Evolutionary conservation across 2,113 vertebrate genomes (phyloP), one percentile per base, ranked within the genome.

Genomic region (Lophura nycthemera): DNA sequence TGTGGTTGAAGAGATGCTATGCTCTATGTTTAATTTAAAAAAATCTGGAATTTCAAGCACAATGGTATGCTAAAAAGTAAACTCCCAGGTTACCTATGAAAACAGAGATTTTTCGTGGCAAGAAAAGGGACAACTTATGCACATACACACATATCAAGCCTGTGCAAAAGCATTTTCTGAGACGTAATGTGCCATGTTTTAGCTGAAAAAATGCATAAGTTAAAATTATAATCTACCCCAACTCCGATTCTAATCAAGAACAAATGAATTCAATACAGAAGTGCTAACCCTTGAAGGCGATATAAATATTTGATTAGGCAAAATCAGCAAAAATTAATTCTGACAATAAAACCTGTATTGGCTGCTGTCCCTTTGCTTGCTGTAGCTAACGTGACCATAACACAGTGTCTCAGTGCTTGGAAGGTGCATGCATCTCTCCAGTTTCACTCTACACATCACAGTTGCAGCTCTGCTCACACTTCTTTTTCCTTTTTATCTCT

Each of bases 301-400:
- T 47, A 73, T 4, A 78, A 56, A 19, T 76, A 74, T 85, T 85
- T 54, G 72, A 86, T 80, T 50, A 95, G 45, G 32, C 20, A 81
- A 74, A 83, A 34, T 15, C 6, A 8, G 57, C 19, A 80, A 92
- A 89, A 88, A 96, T 69, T 84, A 77, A 97, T 94, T 93, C 83
- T 50, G 10, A 47, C 79, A 72, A 76, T 70, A 95, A 94, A 86
- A 77, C 38, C 71, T 72, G 16, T 43, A 93, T 61, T 83, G 86
- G 77, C 42, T 88, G 40, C 59, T 93, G 13, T 54, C 76, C 29
- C 22, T 83, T 24, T 86, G 36, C 75, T 84, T 76, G 34, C 43
- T 45, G 83, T 65, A 76, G n/a, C 50, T 32, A 38, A 42, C 0
- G 0, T 21, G 36, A 42, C 8, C 43, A 45, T 40, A 57, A 27